Evolutionary conservation across 2,797 vertebrate genomes (phyloP).

Genomic region (Rhinichthys osculus): DNA sequence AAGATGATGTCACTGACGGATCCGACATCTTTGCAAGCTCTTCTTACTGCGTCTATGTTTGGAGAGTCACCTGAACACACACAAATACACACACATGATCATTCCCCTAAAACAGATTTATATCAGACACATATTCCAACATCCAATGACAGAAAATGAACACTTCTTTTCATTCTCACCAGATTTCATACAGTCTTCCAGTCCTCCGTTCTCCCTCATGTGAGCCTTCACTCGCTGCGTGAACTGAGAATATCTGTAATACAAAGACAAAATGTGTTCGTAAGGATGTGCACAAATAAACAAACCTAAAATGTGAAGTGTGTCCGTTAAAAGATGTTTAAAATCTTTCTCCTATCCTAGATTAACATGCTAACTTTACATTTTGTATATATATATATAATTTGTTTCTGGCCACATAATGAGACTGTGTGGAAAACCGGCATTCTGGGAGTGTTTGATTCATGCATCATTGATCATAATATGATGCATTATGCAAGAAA

Average conservation of each 20-base stretch:
- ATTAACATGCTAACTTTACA: background rate
- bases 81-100: background rate
- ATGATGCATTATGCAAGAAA: background rate
- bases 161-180: slow-evolving; percentile 61
- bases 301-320: background rate
- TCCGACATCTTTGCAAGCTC: slow-evolving; percentile 80
- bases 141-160: background rate
- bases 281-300: background rate
- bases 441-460: background rate
- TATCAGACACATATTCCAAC: background rate
- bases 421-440: background rate
- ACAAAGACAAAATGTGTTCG: background rate
- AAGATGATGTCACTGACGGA: slow-evolving; percentile 83
- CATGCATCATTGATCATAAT: background rate
- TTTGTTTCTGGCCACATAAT: background rate
- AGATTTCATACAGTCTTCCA: slow-evolving; percentile 76
- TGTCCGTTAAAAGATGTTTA: background rate
- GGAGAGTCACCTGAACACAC: slow-evolving; percentile 73
- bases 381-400: background rate
- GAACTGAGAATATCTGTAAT: slow-evolving; percentile 78
- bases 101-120: background rate
- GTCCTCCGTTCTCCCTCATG: slow-evolving; percentile 74
- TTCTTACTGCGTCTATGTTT: slow-evolving; percentile 74
- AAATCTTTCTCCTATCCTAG: background rate
- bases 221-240: slow-evolving; percentile 70